Evolutionary conservation across 1,140 invertebrate species (phyloP).

Genomic region (Trichonephila clavipes): DNA sequence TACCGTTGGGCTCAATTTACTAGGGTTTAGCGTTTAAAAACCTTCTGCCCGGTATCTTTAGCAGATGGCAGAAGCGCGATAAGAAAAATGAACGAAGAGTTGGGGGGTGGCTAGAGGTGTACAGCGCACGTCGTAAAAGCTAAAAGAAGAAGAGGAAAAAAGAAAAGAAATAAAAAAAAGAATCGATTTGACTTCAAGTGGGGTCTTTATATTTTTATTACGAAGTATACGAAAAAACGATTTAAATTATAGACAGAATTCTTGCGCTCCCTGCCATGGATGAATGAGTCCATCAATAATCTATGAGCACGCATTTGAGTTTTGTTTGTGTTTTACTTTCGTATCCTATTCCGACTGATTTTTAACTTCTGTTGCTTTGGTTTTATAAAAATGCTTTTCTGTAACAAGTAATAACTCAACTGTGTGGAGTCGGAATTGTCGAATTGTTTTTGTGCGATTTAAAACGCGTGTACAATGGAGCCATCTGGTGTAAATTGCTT

Average conservation of each 20-base stretch:
- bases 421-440: background rate
- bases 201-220: constrained; percentile 70
- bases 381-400: background rate
- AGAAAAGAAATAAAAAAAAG: constrained; percentile 6
- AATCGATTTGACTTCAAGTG: constrained; percentile 59
- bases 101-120: background rate
- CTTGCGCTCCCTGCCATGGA: background rate
- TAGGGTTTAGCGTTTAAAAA: constrained; percentile 73
- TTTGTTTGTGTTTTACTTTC: constrained; percentile 20
- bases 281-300: constrained; percentile 42
- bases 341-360: background rate
- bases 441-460: too few relatives aligned
- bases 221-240: constrained; percentile 49
- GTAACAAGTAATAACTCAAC: background rate
- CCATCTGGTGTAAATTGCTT: too few relatives aligned
- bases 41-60: constrained; percentile 50
- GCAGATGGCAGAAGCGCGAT: constrained; percentile 65
- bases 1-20: constrained; percentile 66
- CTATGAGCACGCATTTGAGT: background rate
- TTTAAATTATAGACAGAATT: constrained; percentile 58
- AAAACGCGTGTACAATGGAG: too few relatives aligned
- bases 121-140: constrained; percentile 34
- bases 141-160: constrained; percentile 56
- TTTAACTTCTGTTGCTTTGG: background rate
- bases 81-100: constrained; percentile 43